Base-by-base conservation (phyloP, 2,888 invertebrate genomes). In the Stictocephala bisonia region DNA sequence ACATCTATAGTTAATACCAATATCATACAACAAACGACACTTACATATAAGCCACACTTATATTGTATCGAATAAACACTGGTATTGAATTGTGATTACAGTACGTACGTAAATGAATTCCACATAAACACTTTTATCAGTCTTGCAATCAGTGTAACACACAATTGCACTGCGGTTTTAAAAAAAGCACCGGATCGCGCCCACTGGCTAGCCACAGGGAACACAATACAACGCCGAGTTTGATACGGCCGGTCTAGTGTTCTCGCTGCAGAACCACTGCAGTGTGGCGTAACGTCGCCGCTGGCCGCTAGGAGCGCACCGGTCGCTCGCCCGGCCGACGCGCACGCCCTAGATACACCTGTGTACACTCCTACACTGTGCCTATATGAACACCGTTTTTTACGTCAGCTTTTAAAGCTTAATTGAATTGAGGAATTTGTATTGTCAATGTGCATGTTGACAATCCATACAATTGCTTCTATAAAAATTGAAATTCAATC, bases 261-360 rank as follows among this genome's bases (percentile, higher is more conserved):
- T 27, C 51, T 51, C 51, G 13, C 51, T 51, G 51, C 51, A 51
- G 51, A 24, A 4, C 51, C 26, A 51, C 51, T 51, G 51, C 51
- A 51, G 51, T 51, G 51, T 51, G 51, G 26, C n/a, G 51, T 51
- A 51, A 27, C 24, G 27, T 27, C 18, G 51, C 3, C 51, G 51
- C 24, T 27, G 51, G 51, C 51, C 51, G 51, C 51, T 20, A 51
- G 51, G 51, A n/a, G 51, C 51, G 51, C 51, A 26, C n/a, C 20
- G 9, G 20, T 50, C 3, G n/a, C 3, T n/a, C 18, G n/a, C n/a
- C 3, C 50, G 50, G n/a, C 50, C 4, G 20, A 50, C 50, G 50
- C 50, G 50, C 50, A 50, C 50, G 20, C 50, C 11, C 6, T 18
- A 44, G 4, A n/a, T 18, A 44, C 44, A n/a, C 44, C n/a, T n/a